Base-by-base conservation (phyloP, 1,140 invertebrate species). In the Ceratina calcarata region DNA sequence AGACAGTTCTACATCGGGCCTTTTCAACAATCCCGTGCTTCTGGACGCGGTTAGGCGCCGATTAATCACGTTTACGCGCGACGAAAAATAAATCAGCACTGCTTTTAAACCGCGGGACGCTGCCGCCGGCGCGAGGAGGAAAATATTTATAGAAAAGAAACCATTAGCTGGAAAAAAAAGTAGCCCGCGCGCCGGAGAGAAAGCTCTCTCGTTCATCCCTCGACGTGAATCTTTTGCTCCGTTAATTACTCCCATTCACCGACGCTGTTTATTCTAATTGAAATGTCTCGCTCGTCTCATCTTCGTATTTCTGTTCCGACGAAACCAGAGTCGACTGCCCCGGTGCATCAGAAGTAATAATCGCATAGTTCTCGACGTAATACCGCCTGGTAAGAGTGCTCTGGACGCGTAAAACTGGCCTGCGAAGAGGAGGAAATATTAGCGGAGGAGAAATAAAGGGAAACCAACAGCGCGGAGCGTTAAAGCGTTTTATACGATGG, bases 121-220 rank as follows among this genome's bases (percentile, higher is more conserved):
- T 37, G n/a, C 6, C 20, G n/a, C 32, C n/a, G 55, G 3, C n/a
- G 16, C 20, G 24, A 4, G 20, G 20, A 15, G 53, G 10, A n/a
- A 68, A 76, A 49, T 68, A 76, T 76, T 76, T 76, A 76, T 76
- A 76, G 73, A 76, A 76, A 76, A 68, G 4, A 15, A 7, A 16
- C 53, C n/a, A 3, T n/a, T 16, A 15, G 1, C n/a, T 8, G 55
- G 15, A 57, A 18, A 18, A 18, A 18, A 18, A 64, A 51, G 37
- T 22, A 32, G 37, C 37, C 2, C 37, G 37, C 18, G 10, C 20
- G 45, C 15, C 1, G 2, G 2, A 7, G 1, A n/a, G 18, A 7
- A 55, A 1, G 16, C 7, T 15, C 13, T 37, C 60, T 68, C 74
- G 68, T 77, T 77, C 74, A 69, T 69, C 55, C 64, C 62, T 49